These are phyloP conservation scores for Cataglyphis hispanica DNA, from an alignment of 1,140 invertebrate genomes.

Conservation along the genomic window DNA sequence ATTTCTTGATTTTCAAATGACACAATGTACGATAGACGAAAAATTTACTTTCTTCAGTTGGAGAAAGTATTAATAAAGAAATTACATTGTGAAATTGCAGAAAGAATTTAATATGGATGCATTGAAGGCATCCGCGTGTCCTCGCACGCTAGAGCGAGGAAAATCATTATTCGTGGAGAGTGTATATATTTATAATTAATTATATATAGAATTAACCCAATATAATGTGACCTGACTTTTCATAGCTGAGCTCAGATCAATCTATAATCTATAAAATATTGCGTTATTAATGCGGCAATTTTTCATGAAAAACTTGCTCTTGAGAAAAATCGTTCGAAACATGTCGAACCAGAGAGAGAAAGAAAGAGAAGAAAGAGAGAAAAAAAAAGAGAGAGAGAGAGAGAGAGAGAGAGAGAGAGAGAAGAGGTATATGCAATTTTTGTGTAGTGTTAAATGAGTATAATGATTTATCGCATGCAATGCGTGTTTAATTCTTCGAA, in stretches of 20 bases:
- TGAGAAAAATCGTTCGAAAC: slow-evolving; percentile 35
- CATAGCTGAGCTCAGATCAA: slow-evolving; percentile 47
- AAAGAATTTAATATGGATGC: slow-evolving; percentile 30
- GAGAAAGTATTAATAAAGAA: background rate
- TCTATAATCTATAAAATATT: slow-evolving; percentile 48
- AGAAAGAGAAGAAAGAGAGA: too few relatives aligned
- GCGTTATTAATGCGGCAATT: slow-evolving; percentile 41
- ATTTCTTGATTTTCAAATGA: background rate
- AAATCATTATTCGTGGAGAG: slow-evolving; percentile 11
- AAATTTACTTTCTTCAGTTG: background rate
- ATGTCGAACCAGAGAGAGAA: slow-evolving; percentile 17
- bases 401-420: too few relatives aligned
- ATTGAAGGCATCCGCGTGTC: slow-evolving; percentile 8
- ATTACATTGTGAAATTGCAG: slow-evolving; percentile 1
- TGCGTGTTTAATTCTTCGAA: slow-evolving; percentile 16
- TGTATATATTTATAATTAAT: slow-evolving; percentile 51
- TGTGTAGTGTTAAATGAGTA: background rate
- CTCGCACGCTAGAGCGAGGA: background rate
- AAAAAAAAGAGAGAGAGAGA: too few relatives aligned
- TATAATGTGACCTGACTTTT: slow-evolving; percentile 65
- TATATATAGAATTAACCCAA: slow-evolving; percentile 49
- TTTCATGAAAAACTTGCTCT: slow-evolving; percentile 25
- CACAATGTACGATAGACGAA: background rate
- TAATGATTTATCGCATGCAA: slow-evolving; percentile 8
- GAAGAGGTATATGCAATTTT: background rate